Evolutionary conservation across 2,888 invertebrate species (phyloP), one percentile per base, ranked within the genome.

Genomic region (Eugnorisma glareosa): DNA sequence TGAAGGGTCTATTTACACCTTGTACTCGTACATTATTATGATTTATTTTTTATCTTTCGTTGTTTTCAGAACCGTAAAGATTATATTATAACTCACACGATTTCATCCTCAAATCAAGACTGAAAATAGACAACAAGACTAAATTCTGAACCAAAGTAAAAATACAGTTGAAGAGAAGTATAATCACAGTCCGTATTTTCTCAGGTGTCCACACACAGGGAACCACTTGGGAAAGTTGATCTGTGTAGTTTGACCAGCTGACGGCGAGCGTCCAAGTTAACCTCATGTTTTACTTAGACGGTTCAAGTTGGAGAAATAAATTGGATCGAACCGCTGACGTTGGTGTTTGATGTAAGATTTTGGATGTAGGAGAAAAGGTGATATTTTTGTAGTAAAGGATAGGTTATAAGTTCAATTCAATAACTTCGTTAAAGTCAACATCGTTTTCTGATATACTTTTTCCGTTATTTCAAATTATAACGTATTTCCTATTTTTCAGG

Each of bases 231-330:
- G 48, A 45, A 82, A 79, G 77, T 82, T 82, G 77, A 31, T 31
- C 45, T 48, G 18, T 8, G 1, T 40, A 82, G 79, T 83, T 82
- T 74, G 74, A 24, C 74, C 82, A 82, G 82, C 83, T 82, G 82
- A 67, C 73, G 59, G 24, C 59, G 48, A 24, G 54, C 28, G 57
- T 28, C 35, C 51, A n/a, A 74, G 67, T 82, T 68, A 18, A 71
- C 74, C 64, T 82, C 73, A 40, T 77, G 79, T 71, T 78, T 69
- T 73, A 82, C 82, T 77, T 59, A 59, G 67, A 51, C 67, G 68
- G 48, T 69, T 67, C 59, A 68, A 83, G 73, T 82, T 79, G 59
- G n/a, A 51, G 70, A 78, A 78, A 82, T 83, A 82, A 82, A 82
- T 82, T 77, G 78, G 57, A 82, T 77, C 67, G 77, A n/a, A 59